Base-by-base conservation (phyloP, 2,888 invertebrate genomes). In the Salticus scenicus region DNA sequence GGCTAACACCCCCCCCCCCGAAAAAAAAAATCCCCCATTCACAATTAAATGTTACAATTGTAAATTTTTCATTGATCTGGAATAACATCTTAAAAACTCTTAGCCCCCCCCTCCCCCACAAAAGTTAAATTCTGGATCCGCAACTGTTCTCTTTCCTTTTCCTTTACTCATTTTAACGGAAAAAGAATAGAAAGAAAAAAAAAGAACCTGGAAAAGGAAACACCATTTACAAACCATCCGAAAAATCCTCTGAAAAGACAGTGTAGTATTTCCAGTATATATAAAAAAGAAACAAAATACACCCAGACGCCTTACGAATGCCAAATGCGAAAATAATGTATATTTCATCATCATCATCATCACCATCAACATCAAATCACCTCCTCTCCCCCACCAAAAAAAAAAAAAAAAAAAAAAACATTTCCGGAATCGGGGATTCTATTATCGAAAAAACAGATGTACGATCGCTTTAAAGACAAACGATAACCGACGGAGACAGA, bases 371-470 rank as follows among this genome's bases (percentile, higher is more conserved):
- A 76, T 82, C 82, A 83, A 72, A 83, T 72, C 70, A 47, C 63
- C 64, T 10, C 66, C 57, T 12, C 37, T n/a, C 42, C 31, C 79
- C 47, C 24, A 14, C 33, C 69, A 37, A 42, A 66, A 8, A n/a
- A n/a, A n/a, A n/a, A n/a, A n/a, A n/a, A n/a, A n/a, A n/a, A n/a
- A n/a, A n/a, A n/a, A n/a, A 37, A 37, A 5, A 14, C 24, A 31
- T 27, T 57, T 57, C 82, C 82, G 75, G 82, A 82, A 82, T 41
- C 71, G 74, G 31, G 57, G 57, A 24, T 31, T 47, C 82, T 82
- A 82, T 82, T 82, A 82, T 82, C 82, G 82, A 82, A 82, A 82
- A 82, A 82, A 82, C 82, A 82, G 82, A 82, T 75, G 82, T 31
- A 33, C 67, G 76, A 82, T 82, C 76, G 47, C 82, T 7, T 82